These are phyloP conservation scores for Drosophila insularis DNA, from an alignment of 1,140 invertebrate species.

Conservation along the genomic window DNA sequence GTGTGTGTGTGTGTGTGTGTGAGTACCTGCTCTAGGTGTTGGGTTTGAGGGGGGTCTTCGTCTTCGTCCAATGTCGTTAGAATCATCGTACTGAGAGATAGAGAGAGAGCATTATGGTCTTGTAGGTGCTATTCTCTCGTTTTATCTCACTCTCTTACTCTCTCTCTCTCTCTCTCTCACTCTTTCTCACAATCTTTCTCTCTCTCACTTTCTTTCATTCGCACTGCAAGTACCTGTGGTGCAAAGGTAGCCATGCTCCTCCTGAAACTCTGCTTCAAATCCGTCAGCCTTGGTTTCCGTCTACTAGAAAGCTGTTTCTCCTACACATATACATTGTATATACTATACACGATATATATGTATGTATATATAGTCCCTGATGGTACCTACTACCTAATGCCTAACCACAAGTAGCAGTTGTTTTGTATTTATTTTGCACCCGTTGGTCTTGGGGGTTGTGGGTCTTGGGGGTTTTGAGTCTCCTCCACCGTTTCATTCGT, in stretches of 20 bases:
- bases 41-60: slow-evolving; percentile 42
- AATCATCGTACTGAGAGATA: not conserved
- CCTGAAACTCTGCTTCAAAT: slow-evolving; percentile 28
- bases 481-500: slow-evolving; percentile 70
- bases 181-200: slow-evolving; percentile 30
- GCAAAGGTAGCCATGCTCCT: slow-evolving; percentile 14
- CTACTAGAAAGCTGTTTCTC: slow-evolving; percentile 10
- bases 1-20: slow-evolving; percentile 38
- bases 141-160: slow-evolving; percentile 31
- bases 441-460: not conserved
- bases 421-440: slow-evolving; percentile 51
- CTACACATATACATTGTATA: not conserved
- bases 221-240: slow-evolving; percentile 44
- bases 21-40: slow-evolving; percentile 75
- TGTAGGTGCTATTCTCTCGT: slow-evolving; percentile 55
- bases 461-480: slow-evolving; percentile 7
- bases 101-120: slow-evolving; percentile 43
- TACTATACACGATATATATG: not conserved
- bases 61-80: slow-evolving; percentile 53
- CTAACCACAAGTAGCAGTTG: slow-evolving; percentile 75
- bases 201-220: slow-evolving; percentile 27
- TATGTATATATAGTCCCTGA: not conserved
- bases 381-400: slow-evolving; percentile 9
- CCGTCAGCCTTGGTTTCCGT: slow-evolving; percentile 29
- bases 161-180: slow-evolving; percentile 28